Base-by-base conservation (phyloP, 2,113 vertebrate genomes). In the Gobio gobio region DNA sequence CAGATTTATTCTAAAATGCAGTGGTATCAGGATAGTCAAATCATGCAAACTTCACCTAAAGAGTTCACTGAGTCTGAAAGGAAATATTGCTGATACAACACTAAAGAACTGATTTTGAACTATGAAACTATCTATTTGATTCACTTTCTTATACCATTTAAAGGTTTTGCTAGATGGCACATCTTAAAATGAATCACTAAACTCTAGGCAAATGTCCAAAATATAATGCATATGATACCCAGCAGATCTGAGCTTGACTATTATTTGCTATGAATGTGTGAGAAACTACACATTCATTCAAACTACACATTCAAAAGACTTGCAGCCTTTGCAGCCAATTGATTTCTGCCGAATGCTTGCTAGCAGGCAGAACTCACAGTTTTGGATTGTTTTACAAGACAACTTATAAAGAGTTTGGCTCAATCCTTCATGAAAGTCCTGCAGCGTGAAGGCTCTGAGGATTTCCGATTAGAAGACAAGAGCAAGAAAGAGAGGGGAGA, bases 331-430 rank as follows among this genome's bases (percentile, higher is more conserved):
- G 49, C 72, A 78, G 22, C 73, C 61, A 49, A 72, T 54, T 54
- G 73, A 78, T 72, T 86, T 85, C 5, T 61, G 40, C 47, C 70
- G 45, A 70, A 82, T 43, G 45, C 29, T 43, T 40, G 29, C 18
- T 82, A 73, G 43, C 74, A 78, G 56, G 51, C 64, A 78, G 56
- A 47, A 47, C 24, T 36, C 9, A 49, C 20, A 33, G 73, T 76
- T 56, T 2, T 10, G 10, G 66, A 56, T 49, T 73, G 72, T 81
- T 83, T 78, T 40, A 72, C 51, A 74, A 63, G 56, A 72, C 51
- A 74, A 63, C 49, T 76, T 63, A 86, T 63, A 74, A 84, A 83
- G 4, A 81, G 70, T 73, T 61, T 16, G 29, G 22, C 59, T 72
- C 54, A 64, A 78, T 89, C 22, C 7, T 33, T n/a, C 43, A 47